These are phyloP conservation scores for Odontamblyopus lacepedii DNA, from an alignment of 2,797 vertebrate genomes.

Conservation along the genomic window DNA sequence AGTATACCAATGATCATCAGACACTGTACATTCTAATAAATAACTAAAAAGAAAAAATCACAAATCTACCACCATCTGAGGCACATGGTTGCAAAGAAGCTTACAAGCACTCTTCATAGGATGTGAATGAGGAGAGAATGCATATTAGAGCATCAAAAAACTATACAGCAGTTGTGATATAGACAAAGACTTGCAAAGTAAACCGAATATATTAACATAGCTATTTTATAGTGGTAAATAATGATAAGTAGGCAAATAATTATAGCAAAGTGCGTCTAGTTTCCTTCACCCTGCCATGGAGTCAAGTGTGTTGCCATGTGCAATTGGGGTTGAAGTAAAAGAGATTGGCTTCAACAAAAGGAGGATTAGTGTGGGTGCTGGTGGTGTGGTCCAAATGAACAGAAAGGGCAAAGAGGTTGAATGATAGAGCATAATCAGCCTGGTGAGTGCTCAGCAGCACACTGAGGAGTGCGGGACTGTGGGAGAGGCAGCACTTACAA, in stretches of 20 bases:
- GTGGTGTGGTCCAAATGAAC: constrained; percentile 60
- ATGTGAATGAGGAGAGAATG: neutral
- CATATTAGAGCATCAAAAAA: neutral
- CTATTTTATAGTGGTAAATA: neutral
- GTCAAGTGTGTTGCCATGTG: constrained; percentile 49
- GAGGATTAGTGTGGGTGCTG: constrained; percentile 62
- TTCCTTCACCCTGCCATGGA: constrained; percentile 30
- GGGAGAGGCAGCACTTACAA: constrained; percentile 55
- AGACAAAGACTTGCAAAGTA: neutral
- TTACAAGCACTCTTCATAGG: neutral
- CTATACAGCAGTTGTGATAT: neutral
- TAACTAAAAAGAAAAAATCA: neutral
- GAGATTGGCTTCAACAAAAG: constrained; percentile 60
- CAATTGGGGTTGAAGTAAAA: constrained; percentile 58
- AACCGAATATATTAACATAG: neutral
- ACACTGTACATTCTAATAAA: neutral
- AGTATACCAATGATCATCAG: neutral
- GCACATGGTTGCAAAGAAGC: neutral
- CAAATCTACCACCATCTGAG: neutral
- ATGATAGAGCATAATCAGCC: constrained; percentile 64
- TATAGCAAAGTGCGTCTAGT: constrained; percentile 10
- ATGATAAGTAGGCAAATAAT: constrained; percentile 5
- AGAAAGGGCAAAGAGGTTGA: constrained; percentile 65
- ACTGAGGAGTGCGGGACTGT: constrained; percentile 50
- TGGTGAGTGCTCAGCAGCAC: constrained; percentile 64